Evolutionary conservation across 2,113 vertebrate species (phyloP).

Genomic region (Eulemur rufifrons): DNA sequence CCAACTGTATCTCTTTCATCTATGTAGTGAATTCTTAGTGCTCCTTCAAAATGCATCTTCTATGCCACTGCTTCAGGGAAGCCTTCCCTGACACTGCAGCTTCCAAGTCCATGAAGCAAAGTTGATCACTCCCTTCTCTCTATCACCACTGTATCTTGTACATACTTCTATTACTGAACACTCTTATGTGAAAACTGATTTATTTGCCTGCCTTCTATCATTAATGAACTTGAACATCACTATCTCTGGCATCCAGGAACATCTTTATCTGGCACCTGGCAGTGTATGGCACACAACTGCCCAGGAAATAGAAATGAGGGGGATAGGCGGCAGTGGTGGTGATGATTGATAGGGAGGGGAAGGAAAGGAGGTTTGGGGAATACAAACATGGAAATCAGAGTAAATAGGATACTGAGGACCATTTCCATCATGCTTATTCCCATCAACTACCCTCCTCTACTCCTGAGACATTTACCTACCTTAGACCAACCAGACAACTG

Average conservation of each 20-base stretch:
- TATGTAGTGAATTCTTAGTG: neutral
- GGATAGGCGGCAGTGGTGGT: neutral
- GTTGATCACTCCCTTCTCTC: neutral
- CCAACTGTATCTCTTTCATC: neutral
- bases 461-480: neutral
- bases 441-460: neutral
- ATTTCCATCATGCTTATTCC: neutral
- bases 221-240: neutral
- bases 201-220: neutral
- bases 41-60: neutral
- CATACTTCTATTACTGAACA: neutral
- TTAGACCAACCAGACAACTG: neutral
- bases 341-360: neutral
- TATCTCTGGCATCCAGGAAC: neutral
- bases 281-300: neutral
- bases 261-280: neutral
- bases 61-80: neutral
- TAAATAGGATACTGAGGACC: neutral
- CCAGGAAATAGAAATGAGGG: neutral
- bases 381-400: neutral
- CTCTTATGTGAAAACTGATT: neutral
- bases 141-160: neutral
- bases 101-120: neutral
- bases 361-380: neutral
- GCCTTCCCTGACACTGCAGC: neutral